Conservation (phyloP, 1,140 invertebrate genomes). For the Uloborus diversus region DNA sequence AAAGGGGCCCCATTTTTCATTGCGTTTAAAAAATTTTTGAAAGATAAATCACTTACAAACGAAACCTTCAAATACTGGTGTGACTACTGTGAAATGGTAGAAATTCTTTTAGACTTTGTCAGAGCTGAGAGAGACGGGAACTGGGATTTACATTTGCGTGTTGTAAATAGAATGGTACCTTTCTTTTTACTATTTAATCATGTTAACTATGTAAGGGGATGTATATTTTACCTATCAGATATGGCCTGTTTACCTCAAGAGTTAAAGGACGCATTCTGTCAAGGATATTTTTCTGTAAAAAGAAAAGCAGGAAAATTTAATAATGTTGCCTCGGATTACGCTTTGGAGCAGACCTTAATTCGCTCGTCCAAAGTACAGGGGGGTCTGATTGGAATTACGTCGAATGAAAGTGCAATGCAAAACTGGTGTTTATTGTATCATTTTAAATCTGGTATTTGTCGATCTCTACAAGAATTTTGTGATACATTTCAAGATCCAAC, state of each 20-base stretch:
- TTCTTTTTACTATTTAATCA: background rate
- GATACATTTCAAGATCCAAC: background rate
- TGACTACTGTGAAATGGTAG: too few species aligned
- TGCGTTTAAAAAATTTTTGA: background rate
- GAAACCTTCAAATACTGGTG: too few species aligned
- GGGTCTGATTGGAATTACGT: background rate
- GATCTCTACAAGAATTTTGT: background rate
- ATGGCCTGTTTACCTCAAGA: too few species aligned
- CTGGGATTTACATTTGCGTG: background rate
- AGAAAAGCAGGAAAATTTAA: too few species aligned
- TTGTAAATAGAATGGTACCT: background rate
- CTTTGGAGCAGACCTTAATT: background rate
- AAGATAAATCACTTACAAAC: background rate
- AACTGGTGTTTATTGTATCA: too few species aligned
- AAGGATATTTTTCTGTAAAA: too few species aligned
- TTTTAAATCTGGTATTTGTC: too few species aligned
- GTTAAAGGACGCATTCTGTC: too few species aligned
- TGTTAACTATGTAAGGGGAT: background rate
- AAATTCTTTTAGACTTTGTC: background rate
- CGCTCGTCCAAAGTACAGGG: too few species aligned
- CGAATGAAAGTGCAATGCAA: too few species aligned
- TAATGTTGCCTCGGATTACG: too few species aligned
- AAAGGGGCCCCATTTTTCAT: too few species aligned
- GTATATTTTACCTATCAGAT: background rate
- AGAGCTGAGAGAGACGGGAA: background rate